These are phyloP conservation scores for Halcyon smyrnensis DNA, from an alignment of 2,797 vertebrate genomes.

Conservation along the genomic window DNA sequence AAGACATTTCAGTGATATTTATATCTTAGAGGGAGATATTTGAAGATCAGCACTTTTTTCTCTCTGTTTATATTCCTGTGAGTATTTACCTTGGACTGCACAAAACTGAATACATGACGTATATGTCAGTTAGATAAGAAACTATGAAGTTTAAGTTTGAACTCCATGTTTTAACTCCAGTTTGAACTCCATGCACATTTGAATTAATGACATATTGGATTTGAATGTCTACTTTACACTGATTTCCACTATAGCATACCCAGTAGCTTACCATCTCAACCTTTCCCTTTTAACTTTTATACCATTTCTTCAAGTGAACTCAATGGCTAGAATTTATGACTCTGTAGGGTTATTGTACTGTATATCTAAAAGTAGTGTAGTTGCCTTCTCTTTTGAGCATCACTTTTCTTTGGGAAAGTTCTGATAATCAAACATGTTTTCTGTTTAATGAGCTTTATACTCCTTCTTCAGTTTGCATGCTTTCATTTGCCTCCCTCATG, in stretches of 20 bases:
- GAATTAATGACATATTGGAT: not conserved
- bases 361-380: not conserved
- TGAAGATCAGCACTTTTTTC: not conserved
- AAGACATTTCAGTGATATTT: not conserved
- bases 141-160: not conserved
- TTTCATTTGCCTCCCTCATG: not conserved
- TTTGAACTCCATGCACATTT: not conserved
- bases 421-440: not conserved
- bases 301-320: not conserved
- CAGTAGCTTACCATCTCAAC: not conserved
- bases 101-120: not conserved
- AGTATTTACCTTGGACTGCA: not conserved
- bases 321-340: not conserved
- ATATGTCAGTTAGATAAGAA: not conserved
- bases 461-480: not conserved
- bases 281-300: not conserved
- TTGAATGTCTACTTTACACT: not conserved
- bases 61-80: not conserved
- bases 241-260: not conserved
- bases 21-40: not conserved
- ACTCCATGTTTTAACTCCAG: not conserved
- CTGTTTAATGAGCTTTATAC: accelerated
- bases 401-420: not conserved
- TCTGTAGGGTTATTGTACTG: not conserved
- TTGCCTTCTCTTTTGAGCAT: not conserved